Evolutionary conservation across 2,888 invertebrate genomes (phyloP).

Genomic region (Diarsia rubi): DNA sequence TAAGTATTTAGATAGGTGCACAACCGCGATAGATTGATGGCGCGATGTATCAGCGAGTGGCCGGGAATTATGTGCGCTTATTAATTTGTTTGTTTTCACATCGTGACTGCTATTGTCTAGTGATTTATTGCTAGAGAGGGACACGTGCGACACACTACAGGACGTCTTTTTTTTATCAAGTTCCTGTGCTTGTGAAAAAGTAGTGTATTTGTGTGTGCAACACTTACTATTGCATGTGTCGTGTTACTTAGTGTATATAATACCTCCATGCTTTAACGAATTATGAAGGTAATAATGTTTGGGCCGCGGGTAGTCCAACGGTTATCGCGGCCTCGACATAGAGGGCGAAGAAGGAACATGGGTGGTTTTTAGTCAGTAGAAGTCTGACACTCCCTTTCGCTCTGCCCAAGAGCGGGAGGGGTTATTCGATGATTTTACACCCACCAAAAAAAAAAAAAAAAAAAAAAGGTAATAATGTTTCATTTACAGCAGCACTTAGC

Average conservation of each 20-base stretch:
- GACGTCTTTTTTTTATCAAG: neutral
- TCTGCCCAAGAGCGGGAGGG: too few relatives aligned
- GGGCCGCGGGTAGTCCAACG: too few relatives aligned
- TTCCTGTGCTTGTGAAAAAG: neutral
- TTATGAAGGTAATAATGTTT: neutral
- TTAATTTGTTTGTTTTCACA: neutral
- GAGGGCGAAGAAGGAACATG: too few relatives aligned
- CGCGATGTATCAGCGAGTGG: neutral
- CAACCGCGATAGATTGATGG: neutral
- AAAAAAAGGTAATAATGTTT: too few relatives aligned
- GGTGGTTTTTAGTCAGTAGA: too few relatives aligned
- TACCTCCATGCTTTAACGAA: neutral
- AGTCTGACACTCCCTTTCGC: too few relatives aligned
- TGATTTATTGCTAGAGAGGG: neutral
- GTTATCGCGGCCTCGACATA: too few relatives aligned
- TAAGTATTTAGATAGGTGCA: too few relatives aligned
- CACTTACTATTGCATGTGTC: neutral
- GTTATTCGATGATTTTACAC: too few relatives aligned
- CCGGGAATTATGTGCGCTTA: neutral
- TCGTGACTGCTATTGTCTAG: neutral
- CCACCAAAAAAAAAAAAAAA: too few relatives aligned
- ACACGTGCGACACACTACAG: neutral
- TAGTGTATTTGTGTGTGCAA: neutral
- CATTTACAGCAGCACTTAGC: neutral
- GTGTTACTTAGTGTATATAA: neutral